Base-by-base conservation (phyloP, 2,888 invertebrate species). In the Scotopteryx bipunctaria region DNA sequence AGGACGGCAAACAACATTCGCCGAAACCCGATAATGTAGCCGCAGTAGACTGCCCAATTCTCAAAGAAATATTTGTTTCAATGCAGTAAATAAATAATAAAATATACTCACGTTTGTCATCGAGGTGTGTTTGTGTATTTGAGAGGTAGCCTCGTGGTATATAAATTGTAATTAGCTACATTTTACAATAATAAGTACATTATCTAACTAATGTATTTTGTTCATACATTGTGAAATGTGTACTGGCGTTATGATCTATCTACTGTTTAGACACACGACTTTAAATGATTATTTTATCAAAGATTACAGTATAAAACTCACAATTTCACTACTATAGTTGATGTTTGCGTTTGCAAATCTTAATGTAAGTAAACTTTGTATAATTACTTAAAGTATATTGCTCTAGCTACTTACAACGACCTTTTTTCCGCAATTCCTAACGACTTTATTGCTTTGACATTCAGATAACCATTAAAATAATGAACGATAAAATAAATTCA, bases 41-140 rank as follows among this genome's bases (percentile, higher is more conserved):
- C n/a, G n/a, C n/a, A n/a, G n/a, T n/a, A n/a, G 21, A n/a, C 31
- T 38, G 8, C n/a, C 38, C 44, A 29, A 36, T 11, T 31, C 32
- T 13, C 23, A 32, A 14, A 47, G 17, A 17, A 32, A 58, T 61
- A 76, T 76, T 78, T 69, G 76, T 81, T 71, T 62, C 53, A 66
- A 65, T 57, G 67, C 65, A 55, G 23, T 42, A 52, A 73, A 66
- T 67, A 68, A 69, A 66, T 67, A 68, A 69, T 61, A 69, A 67
- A 72, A 64, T 49, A 85, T 88, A 89, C 89, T 89, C 79, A 89
- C 89, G 67, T 65, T 76, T 66, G 49, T 66, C 83, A 71, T 69
- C 86, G 83, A 69, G 67, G 76, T 68, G 74, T 78, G 74, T 77
- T 71, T 78, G 69, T 77, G 70, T 80, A 69, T 75, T 64, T 65